Base-by-base conservation (phyloP, 1,140 invertebrate species). In the Araneus ventricosus region DNA sequence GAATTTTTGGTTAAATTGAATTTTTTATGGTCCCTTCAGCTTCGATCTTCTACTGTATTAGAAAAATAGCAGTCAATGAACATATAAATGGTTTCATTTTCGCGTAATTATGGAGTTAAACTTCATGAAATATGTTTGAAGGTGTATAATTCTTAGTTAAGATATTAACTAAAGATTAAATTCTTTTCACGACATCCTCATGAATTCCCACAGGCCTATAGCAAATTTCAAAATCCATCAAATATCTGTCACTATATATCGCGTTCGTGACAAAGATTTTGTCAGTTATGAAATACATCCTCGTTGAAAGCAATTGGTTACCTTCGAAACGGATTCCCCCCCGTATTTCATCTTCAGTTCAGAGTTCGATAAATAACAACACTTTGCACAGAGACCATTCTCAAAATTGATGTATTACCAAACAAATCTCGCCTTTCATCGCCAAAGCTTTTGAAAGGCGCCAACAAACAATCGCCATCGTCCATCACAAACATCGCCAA, bases 401-500 rank as follows among this genome's bases (percentile, higher is more conserved):
- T 34, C 61, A 79, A 70, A 57, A 80, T 90, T 90, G 88, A 90
- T 90, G 88, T 41, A 90, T 90, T 75, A 45, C 87, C 41, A 24
- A 63, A 57, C 88, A 90, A 90, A 90, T 90, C 88, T 90, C 75
- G 89, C 70, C 67, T 91, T 91, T 91, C 89, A 84, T 84, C 89
- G 70, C 79, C 79, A 57, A 41, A 37, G 34, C 37, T 57, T 80
- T 90, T 41, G 63, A 37, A 57, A 91, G n/a, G 75, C 89, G 89
- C 89, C 89, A 91, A 91, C 89, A 61, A 84, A 82, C 89, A 91
- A 82, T 84, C 79, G 79, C 89, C 75, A 91, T 91, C 89, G 89
- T 91, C 89, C 89, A 91, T 91, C 89, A 91, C 30, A 91, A 91
- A 59, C 39, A 52, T 91, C 89, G 89, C 89, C 89, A 91, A 91